A percentile compares a stretch with the other conserved stretches of the same genome.
Conservation (phyloP, 2,888 invertebrate genomes). For the Conops quadrifasciatus region DNA sequence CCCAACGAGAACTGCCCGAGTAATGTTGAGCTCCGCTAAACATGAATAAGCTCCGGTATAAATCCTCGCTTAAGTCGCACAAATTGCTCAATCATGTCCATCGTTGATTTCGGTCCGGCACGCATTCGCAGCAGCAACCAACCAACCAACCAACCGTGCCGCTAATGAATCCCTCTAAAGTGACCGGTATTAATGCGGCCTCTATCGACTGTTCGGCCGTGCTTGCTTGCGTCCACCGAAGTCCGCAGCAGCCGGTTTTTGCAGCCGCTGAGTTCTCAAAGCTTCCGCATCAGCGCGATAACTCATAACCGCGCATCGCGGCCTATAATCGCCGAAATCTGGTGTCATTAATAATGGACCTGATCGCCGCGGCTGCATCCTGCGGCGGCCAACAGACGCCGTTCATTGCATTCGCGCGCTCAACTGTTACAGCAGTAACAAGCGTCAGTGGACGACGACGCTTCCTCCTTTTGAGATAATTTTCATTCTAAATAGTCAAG, state of each 20-base stretch:
- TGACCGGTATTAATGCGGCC: slow-evolving; percentile 10
- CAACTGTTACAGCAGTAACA: too few species aligned
- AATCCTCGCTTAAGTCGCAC: background rate
- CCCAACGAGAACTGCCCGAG: too few species aligned
- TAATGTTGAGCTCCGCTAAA: too few species aligned
- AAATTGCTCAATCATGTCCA: slow-evolving; percentile 11
- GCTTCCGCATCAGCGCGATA: slow-evolving; percentile 31
- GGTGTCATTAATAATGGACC: slow-evolving; percentile 34
- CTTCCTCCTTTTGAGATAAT: too few species aligned
- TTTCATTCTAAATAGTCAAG: too few species aligned
- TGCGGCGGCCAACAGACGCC: background rate
- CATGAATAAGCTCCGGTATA: too few species aligned
- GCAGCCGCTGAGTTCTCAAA: slow-evolving; percentile 20
- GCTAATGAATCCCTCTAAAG: slow-evolving; percentile 16
- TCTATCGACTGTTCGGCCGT: background rate
- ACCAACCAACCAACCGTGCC: too few species aligned
- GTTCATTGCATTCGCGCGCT: too few species aligned
- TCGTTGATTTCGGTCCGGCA: slow-evolving; percentile 1
- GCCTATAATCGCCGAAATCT: slow-evolving; percentile 34
- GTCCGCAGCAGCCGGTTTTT: background rate
- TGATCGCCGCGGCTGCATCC: slow-evolving; percentile 17
- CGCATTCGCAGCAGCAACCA: background rate
- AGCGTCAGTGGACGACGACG: too few species aligned
- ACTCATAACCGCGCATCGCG: slow-evolving; percentile 20
- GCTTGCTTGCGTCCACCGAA: background rate